Evolutionary conservation across 2,888 invertebrate genomes (phyloP).

Genomic region (Diarsia rubi): DNA sequence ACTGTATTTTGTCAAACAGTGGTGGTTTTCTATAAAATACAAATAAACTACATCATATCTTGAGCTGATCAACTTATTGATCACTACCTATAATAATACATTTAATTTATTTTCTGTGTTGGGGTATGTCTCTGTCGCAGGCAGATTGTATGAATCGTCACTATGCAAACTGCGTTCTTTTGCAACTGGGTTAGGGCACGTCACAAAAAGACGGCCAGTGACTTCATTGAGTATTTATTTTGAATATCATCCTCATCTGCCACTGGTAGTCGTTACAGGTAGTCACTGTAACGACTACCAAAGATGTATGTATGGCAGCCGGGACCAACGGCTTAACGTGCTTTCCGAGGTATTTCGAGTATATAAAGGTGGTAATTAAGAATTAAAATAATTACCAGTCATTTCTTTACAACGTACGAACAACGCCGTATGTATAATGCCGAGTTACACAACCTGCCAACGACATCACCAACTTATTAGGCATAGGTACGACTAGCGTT

Average conservation of each 20-base stretch:
- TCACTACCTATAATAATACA: no score
- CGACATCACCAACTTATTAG: not conserved
- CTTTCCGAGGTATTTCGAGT: no score
- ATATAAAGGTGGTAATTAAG: not conserved
- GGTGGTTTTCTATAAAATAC: slow-evolving; percentile 44
- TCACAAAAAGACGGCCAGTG: not conserved
- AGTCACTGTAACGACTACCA: no score
- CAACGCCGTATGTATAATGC: not conserved
- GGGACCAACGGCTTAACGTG: no score
- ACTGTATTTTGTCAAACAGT: slow-evolving; percentile 43
- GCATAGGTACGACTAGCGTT: not conserved
- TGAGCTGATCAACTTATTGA: not conserved
- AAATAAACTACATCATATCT: not conserved
- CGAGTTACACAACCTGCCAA: not conserved
- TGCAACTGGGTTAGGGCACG: not conserved
- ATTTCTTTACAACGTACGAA: no score
- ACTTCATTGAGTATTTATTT: not conserved
- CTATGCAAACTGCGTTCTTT: not conserved
- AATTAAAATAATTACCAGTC: not conserved
- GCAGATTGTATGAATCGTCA: not conserved
- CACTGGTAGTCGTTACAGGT: no score
- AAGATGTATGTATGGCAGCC: no score
- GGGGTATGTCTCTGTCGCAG: not conserved
- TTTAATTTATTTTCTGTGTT: not conserved
- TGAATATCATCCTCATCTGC: not conserved